phyloP scores from a whole-genome alignment of 2,797 vertebrate species.

The Netta rufina region DNA sequence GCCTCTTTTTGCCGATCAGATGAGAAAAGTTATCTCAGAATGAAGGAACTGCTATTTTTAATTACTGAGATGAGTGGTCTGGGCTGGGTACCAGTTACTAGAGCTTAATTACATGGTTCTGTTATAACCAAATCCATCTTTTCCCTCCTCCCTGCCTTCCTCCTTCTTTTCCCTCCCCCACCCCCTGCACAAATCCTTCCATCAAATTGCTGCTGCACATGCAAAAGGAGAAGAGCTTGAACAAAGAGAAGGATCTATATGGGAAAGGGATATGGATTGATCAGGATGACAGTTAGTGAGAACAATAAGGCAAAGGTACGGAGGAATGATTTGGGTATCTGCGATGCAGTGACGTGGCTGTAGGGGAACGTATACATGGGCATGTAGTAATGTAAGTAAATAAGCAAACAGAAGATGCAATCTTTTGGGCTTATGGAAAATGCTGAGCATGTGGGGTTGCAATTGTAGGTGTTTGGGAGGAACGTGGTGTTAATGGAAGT shows the following conservation, averaged over 20 bases:
- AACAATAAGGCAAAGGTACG: background rate
- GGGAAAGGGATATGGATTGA: background rate
- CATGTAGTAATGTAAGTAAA: background rate
- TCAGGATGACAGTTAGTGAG: background rate
- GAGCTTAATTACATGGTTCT: conserved; percentile 43
- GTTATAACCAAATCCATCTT: conserved; percentile 35
- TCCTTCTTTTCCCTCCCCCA: conserved; percentile 42
- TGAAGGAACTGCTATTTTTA: conserved; percentile 9
- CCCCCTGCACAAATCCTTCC: conserved; percentile 37
- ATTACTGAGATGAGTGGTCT: conserved; percentile 11
- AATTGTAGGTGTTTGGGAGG: background rate
- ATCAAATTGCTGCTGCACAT: conserved; percentile 15
- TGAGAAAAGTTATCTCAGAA: conserved; percentile 5
- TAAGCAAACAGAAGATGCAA: background rate
- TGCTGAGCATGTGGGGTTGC: background rate
- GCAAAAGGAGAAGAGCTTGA: background rate
- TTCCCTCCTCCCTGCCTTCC: background rate
- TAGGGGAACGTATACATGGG: background rate
- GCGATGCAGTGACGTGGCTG: background rate
- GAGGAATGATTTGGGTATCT: background rate
- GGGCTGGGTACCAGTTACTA: conserved; percentile 5
- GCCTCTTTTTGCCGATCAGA: background rate
- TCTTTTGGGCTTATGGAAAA: background rate
- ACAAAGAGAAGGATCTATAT: conserved; percentile 4
- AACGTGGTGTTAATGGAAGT: background rate